A percentile compares a stretch with the other conserved stretches of the same genome.
Evolutionary conservation across 1,140 invertebrate species (phyloP).

Genomic region (Atopsyche davidsoni): DNA sequence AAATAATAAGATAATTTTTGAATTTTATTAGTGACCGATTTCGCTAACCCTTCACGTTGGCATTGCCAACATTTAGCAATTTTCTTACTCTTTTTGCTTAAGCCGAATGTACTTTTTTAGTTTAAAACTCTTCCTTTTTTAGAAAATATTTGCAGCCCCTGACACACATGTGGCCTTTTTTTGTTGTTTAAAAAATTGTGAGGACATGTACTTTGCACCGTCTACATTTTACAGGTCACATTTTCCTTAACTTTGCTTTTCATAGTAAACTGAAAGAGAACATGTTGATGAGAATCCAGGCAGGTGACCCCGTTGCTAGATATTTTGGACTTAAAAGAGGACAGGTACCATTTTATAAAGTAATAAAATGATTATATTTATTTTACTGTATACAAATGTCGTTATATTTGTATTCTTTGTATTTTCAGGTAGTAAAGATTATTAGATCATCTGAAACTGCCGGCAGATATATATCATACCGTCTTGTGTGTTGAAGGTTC

Average conservation of each 20-base stretch:
- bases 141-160: no score
- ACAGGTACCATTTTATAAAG: slow-evolving; percentile 57
- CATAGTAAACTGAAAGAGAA: slow-evolving; percentile 94
- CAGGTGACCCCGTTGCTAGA: slow-evolving; percentile 94
- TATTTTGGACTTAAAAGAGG: slow-evolving; percentile 97
- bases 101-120: no score
- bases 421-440: slow-evolving; percentile 90
- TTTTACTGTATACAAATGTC: slow-evolving; percentile 6
- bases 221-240: no score
- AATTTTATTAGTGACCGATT: no score
- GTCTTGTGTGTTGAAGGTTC: slow-evolving; percentile 79
- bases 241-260: slow-evolving; percentile 40
- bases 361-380: slow-evolving; percentile 11
- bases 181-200: no score
- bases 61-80: no score
- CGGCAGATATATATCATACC: slow-evolving; percentile 96
- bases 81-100: no score
- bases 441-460: slow-evolving; percentile 96
- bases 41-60: no score
- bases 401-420: slow-evolving; percentile 32
- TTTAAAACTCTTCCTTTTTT: no score
- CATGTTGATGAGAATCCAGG: slow-evolving; percentile 98
- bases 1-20: no score
- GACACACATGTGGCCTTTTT: no score
- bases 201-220: no score